Conservation (phyloP, 1,140 invertebrate species). For the Holcopasites calliopsidis region DNA sequence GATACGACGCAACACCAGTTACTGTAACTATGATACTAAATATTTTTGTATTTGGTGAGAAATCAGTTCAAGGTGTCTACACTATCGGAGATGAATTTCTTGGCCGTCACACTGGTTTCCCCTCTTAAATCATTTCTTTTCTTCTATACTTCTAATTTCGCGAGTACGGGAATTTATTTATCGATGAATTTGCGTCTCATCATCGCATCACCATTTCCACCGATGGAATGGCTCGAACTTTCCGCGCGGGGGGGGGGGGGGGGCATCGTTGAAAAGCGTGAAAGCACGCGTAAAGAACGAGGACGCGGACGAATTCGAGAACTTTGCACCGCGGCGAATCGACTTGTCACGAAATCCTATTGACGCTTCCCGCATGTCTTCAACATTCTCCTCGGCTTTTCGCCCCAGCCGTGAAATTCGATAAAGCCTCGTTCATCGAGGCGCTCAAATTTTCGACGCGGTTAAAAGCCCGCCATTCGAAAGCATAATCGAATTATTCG, state of each 20-base stretch:
- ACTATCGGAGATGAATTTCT: no score
- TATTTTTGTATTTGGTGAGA: no score
- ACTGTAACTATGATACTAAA: no score
- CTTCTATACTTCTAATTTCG: no score
- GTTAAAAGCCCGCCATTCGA: constrained; percentile 36
- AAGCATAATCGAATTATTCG: constrained; percentile 15
- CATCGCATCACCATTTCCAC: constrained; percentile 17
- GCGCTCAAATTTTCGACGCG: constrained; percentile 42
- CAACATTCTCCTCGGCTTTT: constrained; percentile 32
- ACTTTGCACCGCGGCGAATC: constrained; percentile 62
- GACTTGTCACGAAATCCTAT: constrained; percentile 64
- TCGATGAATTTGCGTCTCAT: no score
- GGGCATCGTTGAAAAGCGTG: constrained; percentile 37
- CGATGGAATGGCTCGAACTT: constrained; percentile 45
- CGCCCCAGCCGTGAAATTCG: constrained; percentile 35
- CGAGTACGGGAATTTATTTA: no score
- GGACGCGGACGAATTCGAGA: constrained; percentile 51
- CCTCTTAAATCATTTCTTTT: no score
- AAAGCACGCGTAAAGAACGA: constrained; percentile 31
- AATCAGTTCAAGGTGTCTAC: no score
- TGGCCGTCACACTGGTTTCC: no score
- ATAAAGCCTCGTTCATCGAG: constrained; percentile 52
- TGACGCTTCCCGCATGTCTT: constrained; percentile 58
- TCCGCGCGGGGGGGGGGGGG: no score
- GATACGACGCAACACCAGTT: no score